phyloP scores from a whole-genome alignment of 2,797 vertebrate genomes.

The Stomatorhinus walkeri region DNA sequence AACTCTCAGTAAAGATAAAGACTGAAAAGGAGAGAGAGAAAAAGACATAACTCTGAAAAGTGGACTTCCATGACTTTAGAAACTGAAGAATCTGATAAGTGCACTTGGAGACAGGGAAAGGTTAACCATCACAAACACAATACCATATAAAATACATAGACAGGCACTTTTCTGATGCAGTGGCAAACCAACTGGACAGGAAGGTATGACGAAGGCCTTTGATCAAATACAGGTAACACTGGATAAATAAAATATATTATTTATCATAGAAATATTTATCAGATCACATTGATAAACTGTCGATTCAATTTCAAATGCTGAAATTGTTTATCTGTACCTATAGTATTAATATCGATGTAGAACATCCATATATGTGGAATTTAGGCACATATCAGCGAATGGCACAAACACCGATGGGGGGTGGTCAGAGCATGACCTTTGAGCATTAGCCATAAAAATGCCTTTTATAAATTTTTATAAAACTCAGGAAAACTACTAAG shows the following conservation, averaged over 20 bases:
- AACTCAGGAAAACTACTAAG: constrained; percentile 30
- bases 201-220: constrained; percentile 19
- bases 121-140: constrained; percentile 39
- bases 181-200: constrained; percentile 25
- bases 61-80: constrained; percentile 44
- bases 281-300: constrained; percentile 7
- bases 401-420: constrained; percentile 26
- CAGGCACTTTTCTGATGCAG: constrained; percentile 41
- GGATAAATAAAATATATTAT: constrained; percentile 11
- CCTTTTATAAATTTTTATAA: constrained; percentile 11
- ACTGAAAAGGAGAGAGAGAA: neutral
- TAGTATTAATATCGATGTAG: constrained; percentile 18
- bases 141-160: constrained; percentile 33
- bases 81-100: constrained; percentile 49
- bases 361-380: constrained; percentile 21
- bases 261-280: constrained; percentile 8
- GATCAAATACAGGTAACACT: constrained; percentile 7
- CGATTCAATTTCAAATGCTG: constrained; percentile 10
- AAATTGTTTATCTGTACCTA: constrained; percentile 18
- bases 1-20: neutral
- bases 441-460: constrained; percentile 43
- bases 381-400: constrained; percentile 31
- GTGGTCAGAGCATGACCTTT: constrained; percentile 51
- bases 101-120: constrained; percentile 40
- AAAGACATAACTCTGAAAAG: constrained; percentile 33